Percentiles rank a stretch among this genome's conserved stretches.
These are phyloP conservation scores for Nemopilema nomurai DNA, from an alignment of 30 jellyfish, hydroid and myxozoan genomes.

Conservation along the genomic window DNA sequence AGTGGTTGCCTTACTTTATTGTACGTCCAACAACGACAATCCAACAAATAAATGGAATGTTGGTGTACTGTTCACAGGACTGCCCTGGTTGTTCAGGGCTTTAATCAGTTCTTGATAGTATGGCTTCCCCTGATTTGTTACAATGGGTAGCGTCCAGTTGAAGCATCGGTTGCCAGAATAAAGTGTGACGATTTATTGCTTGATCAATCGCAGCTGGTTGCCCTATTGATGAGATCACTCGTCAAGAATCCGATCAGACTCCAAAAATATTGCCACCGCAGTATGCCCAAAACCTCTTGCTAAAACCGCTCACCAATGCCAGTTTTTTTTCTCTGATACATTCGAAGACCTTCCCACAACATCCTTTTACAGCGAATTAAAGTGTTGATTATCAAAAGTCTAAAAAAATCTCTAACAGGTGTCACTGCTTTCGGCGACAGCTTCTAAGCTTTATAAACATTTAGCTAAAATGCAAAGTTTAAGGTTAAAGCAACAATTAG, in stretches of 20 bases:
- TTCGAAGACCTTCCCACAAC: not conserved
- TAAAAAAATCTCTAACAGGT: not conserved
- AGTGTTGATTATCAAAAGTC: not conserved
- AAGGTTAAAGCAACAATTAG: not conserved
- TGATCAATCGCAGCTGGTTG: constrained; percentile 92
- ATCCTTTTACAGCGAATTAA: not conserved
- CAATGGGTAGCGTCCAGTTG: constrained; percentile 34
- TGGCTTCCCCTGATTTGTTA: constrained; percentile 16
- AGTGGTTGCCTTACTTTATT: not conserved
- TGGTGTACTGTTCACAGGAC: not conserved
- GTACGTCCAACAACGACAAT: not conserved
- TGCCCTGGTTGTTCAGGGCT: constrained; percentile 7
- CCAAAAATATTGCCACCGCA: constrained; percentile 14
- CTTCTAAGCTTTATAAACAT: not conserved
- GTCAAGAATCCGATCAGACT: constrained; percentile 67
- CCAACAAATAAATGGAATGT: not conserved
- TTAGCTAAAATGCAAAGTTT: not conserved
- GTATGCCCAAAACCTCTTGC: not conserved
- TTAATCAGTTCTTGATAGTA: constrained; percentile 15
- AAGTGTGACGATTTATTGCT: constrained; percentile 74
- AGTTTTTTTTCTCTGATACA: not conserved
- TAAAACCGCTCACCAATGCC: not conserved
- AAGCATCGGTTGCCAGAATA: constrained; percentile 58
- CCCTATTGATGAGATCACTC: constrained; percentile 95
- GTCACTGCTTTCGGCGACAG: too few relatives aligned